A percentile compares a stretch with the other conserved stretches of the same genome.
Conservation (phyloP, 2,888 invertebrate genomes). For the Tricholauxania praeusta region DNA sequence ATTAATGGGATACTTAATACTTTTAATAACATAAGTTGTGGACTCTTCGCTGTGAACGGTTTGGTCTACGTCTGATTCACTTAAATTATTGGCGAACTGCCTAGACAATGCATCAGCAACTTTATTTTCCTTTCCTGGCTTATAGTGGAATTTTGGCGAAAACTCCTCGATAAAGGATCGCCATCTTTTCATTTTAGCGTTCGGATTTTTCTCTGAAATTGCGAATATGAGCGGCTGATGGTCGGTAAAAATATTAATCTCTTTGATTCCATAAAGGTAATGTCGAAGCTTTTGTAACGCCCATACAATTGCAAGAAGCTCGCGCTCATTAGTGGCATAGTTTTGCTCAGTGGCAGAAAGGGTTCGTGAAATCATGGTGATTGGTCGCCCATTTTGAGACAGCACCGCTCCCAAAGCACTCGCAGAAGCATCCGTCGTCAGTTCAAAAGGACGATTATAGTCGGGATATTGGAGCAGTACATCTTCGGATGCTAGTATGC, state of each 20-base stretch:
- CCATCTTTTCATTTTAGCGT: slow-evolving; percentile 39
- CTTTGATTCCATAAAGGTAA: slow-evolving; percentile 57
- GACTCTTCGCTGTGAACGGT: slow-evolving; percentile 37
- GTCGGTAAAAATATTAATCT: slow-evolving; percentile 43
- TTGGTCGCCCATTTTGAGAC: slow-evolving; percentile 39
- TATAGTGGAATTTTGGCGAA: slow-evolving; percentile 39
- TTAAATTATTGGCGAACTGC: slow-evolving; percentile 39
- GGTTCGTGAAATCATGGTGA: slow-evolving; percentile 41
- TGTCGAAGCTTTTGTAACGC: slow-evolving; percentile 57
- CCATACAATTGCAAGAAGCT: slow-evolving; percentile 38
- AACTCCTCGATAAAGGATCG: slow-evolving; percentile 42
- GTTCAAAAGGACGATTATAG: slow-evolving; percentile 34
- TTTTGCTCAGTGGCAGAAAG: slow-evolving; percentile 27
- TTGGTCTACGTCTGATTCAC: slow-evolving; percentile 1
- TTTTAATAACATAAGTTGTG: slow-evolving; percentile 31
- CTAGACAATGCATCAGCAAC: slow-evolving; percentile 44
- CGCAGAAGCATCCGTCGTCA: slow-evolving; percentile 40
- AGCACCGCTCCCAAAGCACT: neutral
- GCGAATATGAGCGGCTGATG: slow-evolving; percentile 46
- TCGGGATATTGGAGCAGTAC: slow-evolving; percentile 35
- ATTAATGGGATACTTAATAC: slow-evolving; percentile 30
- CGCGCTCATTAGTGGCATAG: slow-evolving; percentile 45
- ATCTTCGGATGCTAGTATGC: slow-evolving; percentile 37
- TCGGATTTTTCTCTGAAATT: slow-evolving; percentile 43
- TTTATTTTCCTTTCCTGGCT: slow-evolving; percentile 43